Conservation (phyloP, 2,797 vertebrate species). For the Anabas testudineus region DNA sequence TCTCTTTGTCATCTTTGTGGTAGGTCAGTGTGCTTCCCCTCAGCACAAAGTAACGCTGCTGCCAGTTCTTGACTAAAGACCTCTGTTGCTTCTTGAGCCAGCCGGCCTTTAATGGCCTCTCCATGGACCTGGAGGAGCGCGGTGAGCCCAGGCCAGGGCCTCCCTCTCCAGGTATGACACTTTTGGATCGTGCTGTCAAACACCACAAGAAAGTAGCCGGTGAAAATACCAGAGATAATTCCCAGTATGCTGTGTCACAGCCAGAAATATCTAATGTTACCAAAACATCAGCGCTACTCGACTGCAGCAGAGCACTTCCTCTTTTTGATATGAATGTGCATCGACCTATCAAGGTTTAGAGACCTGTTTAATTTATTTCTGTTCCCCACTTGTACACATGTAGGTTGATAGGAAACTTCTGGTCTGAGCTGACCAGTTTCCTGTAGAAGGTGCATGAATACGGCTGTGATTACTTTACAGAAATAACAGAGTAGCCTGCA, state of each 20-base stretch:
- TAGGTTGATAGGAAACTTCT: conserved; percentile 60
- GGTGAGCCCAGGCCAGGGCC: conserved; percentile 56
- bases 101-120: conserved; percentile 91
- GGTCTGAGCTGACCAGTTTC: conserved; percentile 65
- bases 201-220: conserved; percentile 38
- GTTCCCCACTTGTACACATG: conserved; percentile 17
- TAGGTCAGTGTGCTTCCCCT: conserved; percentile 90
- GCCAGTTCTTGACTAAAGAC: conserved; percentile 96
- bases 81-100: conserved; percentile 97
- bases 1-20: conserved; percentile 94
- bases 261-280: conserved; percentile 15
- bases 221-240: conserved; percentile 13
- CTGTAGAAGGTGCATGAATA: conserved; percentile 53
- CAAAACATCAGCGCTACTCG: conserved; percentile 31
- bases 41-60: conserved; percentile 92
- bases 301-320: conserved; percentile 60
- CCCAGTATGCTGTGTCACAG: conserved; percentile 17
- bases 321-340: conserved; percentile 54
- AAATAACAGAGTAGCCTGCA: conserved; percentile 13
- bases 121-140: conserved; percentile 76
- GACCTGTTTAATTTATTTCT: conserved; percentile 49
- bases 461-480: conserved; percentile 49
- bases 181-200: conserved; percentile 89
- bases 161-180: conserved; percentile 88
- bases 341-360: conserved; percentile 48